These are phyloP conservation scores for Taxidea taxus DNA, from an alignment of 2,113 vertebrate species.

Conservation along the genomic window DNA sequence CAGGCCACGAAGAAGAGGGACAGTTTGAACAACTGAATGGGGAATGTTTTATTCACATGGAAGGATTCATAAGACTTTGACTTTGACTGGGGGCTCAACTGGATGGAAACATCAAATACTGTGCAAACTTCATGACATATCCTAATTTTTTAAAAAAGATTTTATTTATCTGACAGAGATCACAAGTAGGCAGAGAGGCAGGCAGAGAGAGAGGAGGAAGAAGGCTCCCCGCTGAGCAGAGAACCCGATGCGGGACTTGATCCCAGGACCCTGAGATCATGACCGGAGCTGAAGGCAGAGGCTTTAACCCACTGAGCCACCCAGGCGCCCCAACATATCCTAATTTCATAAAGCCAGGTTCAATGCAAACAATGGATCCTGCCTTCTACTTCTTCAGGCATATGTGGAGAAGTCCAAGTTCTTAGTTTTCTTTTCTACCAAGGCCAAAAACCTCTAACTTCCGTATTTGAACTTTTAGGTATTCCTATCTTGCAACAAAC, in stretches of 20 bases:
- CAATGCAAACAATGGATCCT: background rate
- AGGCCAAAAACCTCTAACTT: slow-evolving; percentile 20
- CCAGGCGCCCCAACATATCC: no score
- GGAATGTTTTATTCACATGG: background rate
- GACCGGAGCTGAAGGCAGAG: no score
- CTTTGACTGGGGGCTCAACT: background rate
- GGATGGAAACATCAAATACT: background rate
- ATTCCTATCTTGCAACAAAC: slow-evolving; percentile 19
- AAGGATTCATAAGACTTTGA: background rate
- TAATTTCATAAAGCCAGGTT: background rate
- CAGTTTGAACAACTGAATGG: background rate
- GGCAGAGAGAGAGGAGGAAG: no score
- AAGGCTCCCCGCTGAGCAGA: no score
- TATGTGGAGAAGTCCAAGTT: background rate
- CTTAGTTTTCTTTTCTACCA: background rate
- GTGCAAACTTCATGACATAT: background rate
- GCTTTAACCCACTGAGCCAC: no score
- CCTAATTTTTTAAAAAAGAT: no score
- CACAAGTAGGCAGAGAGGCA: no score
- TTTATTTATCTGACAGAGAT: no score
- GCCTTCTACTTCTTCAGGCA: background rate
- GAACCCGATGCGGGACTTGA: no score
- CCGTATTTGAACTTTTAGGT: background rate
- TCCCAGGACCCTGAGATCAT: no score
- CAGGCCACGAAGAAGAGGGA: background rate